phyloP scores from a whole-genome alignment of 2,888 invertebrate genomes.

The Sepiola atlantica region DNA sequence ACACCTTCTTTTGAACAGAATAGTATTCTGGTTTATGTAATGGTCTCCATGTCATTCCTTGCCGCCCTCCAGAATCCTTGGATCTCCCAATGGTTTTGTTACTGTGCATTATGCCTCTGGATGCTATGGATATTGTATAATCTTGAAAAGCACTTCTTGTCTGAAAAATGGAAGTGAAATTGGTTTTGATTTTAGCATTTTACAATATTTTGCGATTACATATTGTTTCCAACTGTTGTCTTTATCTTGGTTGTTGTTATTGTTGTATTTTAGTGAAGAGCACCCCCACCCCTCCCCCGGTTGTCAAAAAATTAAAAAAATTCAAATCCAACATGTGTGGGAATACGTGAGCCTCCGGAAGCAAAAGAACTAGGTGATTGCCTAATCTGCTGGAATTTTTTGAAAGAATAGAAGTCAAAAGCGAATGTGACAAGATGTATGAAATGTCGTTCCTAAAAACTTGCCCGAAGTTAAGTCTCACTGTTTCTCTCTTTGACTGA shows the following conservation, averaged over 20 bases:
- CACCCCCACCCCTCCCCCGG: no score
- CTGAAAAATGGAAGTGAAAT: conserved; percentile 54
- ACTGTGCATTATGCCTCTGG: conserved; percentile 69
- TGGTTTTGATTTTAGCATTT: neutral
- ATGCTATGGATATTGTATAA: conserved; percentile 69
- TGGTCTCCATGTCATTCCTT: conserved; percentile 71
- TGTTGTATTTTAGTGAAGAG: neutral
- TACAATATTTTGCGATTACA: neutral
- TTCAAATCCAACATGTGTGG: no score
- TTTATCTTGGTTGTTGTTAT: neutral
- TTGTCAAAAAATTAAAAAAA: no score
- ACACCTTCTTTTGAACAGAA: conserved; percentile 61
- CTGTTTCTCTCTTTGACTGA: no score
- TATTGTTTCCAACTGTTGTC: neutral
- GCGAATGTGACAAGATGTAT: no score
- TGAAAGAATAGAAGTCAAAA: no score
- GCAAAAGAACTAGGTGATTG: neutral
- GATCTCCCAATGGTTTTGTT: conserved; percentile 62
- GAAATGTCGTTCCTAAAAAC: no score
- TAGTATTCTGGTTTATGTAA: conserved; percentile 74
- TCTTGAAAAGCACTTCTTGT: conserved; percentile 62
- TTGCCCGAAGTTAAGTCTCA: no score
- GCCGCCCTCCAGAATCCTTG: conserved; percentile 53
- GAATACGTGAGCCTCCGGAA: no score
- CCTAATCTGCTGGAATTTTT: no score